phyloP scores from a whole-genome alignment of 2,797 vertebrate species.

The Halcyon badia region DNA sequence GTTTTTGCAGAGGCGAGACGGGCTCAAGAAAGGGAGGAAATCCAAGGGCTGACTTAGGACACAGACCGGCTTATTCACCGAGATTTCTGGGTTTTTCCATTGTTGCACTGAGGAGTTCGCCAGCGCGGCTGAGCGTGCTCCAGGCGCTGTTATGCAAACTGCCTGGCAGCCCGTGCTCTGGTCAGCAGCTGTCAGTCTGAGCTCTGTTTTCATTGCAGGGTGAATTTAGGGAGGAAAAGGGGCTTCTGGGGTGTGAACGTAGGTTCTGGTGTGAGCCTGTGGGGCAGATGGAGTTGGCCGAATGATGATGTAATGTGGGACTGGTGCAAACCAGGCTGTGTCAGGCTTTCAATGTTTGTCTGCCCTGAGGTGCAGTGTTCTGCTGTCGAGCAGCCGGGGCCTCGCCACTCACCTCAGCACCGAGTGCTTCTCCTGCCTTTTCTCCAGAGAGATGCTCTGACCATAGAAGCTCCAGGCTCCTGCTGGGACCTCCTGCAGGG shows the following conservation, averaged over 20 bases:
- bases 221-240: neutral
- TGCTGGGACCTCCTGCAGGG: neutral
- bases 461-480: neutral
- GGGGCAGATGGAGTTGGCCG: neutral
- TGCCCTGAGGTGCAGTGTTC: neutral
- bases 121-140: neutral
- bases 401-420: neutral
- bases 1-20: conserved; percentile 57
- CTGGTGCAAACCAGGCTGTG: neutral
- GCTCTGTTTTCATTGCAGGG: neutral
- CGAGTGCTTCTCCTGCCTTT: neutral
- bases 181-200: conserved; percentile 22
- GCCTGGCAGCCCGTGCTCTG: neutral
- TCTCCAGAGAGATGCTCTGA: neutral
- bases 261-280: neutral
- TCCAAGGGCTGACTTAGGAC: conserved; percentile 75
- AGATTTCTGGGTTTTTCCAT: conserved; percentile 77
- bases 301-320: neutral
- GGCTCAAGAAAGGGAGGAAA: conserved; percentile 69
- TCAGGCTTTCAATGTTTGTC: neutral
- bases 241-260: neutral
- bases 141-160: neutral
- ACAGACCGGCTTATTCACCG: conserved; percentile 55
- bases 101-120: conserved; percentile 61
- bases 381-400: neutral